Percentiles rank a stretch among this genome's conserved stretches.
These are phyloP conservation scores for Papilio aristodemus DNA, from an alignment of 1,140 invertebrate species.

Conservation along the genomic window DNA sequence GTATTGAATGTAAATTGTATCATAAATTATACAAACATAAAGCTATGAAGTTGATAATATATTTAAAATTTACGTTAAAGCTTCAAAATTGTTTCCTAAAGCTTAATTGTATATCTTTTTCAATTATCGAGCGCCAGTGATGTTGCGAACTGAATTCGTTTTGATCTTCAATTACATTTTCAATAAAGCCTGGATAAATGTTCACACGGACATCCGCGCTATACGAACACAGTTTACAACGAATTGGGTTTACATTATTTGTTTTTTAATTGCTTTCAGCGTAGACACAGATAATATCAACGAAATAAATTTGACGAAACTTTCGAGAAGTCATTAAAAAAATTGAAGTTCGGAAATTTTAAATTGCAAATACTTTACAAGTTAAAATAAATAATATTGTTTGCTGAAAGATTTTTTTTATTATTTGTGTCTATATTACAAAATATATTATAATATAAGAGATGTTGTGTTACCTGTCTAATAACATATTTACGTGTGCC, in stretches of 20 bases:
- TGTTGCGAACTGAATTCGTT: constrained; percentile 35
- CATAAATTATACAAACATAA: no score
- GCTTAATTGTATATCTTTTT: constrained; percentile 24
- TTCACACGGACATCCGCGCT: neutral
- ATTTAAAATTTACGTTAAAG: constrained; percentile 3
- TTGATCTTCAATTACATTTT: constrained; percentile 27
- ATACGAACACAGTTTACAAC: constrained; percentile 18
- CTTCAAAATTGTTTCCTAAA: constrained; percentile 25
- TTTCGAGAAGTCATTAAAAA: neutral
- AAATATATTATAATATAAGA: neutral
- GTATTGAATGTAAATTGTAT: no score
- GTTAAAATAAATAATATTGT: neutral
- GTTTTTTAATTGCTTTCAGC: constrained; percentile 31
- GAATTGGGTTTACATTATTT: constrained; percentile 31
- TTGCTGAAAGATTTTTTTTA: neutral
- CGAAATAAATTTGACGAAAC: neutral
- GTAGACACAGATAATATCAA: constrained; percentile 20
- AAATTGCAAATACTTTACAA: no score
- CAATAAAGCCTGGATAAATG: constrained; percentile 24
- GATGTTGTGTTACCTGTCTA: constrained; percentile 32
- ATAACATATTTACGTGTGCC: constrained; percentile 53
- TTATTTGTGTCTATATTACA: constrained; percentile 24
- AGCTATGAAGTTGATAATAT: neutral
- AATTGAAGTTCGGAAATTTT: no score
- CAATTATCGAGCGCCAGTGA: constrained; percentile 27